Percentiles rank a stretch among this genome's conserved stretches.
Conservation (phyloP, 2,888 invertebrate species). For the Drosophila phalerata region DNA sequence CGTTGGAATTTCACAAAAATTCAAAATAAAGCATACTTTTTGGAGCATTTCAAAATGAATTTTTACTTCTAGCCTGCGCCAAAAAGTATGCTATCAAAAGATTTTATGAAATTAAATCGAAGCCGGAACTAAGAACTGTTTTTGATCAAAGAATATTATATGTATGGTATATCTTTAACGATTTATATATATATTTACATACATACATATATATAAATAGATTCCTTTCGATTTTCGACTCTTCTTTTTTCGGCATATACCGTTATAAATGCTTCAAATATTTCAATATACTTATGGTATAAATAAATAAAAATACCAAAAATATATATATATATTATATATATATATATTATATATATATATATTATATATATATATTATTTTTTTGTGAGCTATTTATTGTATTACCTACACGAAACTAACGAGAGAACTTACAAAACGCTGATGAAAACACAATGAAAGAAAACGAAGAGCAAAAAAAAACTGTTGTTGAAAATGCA, state of each 20-base stretch:
- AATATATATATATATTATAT: constrained; percentile 26
- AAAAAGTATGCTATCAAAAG: constrained; percentile 2
- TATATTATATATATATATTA: constrained; percentile 28
- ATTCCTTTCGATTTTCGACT: constrained; percentile 50
- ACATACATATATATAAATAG: constrained; percentile 14
- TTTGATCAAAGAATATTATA: constrained; percentile 16
- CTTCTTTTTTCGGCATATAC: constrained; percentile 40
- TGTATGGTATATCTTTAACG: constrained; percentile 33
- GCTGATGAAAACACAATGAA: constrained; percentile 24
- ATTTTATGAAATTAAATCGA: neutral
- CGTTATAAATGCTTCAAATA: constrained; percentile 47
- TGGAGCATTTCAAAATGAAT: no score
- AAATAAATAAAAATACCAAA: constrained; percentile 6
- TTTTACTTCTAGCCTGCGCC: neutral
- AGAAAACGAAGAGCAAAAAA: constrained; percentile 36
- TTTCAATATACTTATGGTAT: constrained; percentile 36
- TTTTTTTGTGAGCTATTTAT: constrained; percentile 59
- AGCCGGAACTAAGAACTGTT: neutral
- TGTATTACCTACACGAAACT: constrained; percentile 51
- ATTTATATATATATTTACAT: constrained; percentile 30
- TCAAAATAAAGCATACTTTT: neutral
- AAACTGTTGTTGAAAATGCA: constrained; percentile 69
- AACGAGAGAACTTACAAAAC: constrained; percentile 25
- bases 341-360: constrained; percentile 26
- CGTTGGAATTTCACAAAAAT: neutral